Evolutionary conservation across 2,888 invertebrate genomes (phyloP), one percentile per base, ranked within the genome.

Genomic region (Calameuta idolon): DNA sequence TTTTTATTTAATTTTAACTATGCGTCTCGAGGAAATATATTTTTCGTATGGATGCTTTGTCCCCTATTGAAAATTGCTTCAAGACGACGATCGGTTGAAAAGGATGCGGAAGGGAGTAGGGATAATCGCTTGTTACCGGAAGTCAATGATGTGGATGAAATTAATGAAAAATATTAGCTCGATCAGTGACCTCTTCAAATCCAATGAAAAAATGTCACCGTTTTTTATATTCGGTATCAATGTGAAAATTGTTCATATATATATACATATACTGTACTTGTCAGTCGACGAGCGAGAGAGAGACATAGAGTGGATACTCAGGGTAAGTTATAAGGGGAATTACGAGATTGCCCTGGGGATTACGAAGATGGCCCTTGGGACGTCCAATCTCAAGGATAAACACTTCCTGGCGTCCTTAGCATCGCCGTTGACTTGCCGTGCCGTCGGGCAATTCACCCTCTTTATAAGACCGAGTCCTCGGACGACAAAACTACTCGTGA

Each of bases 311-410:
- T 79, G 81, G 80, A 79, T 40, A 40, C 40, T 40, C 40, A 79
- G 81, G 84, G 80, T 83, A 87, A 90, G 89, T 90, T 91, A 90
- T 91, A 90, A 85, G 86, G 86, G 84, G 88, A 90, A 91, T 91
- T 91, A 90, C 90, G 90, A 90, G 90, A 91, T 91, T 91, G 90
- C 90, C 89, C 87, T 88, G 86, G 89, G 90, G 90, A 91, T 91
- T 91, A 91, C 90, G 87, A 88, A 86, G 89, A 91, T 90, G 90
- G 88, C 89, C 90, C 89, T 85, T 80, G 87, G 87, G 87, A 91
- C 90, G 91, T 91, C 90, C 90, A 91, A 91, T 91, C 90, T 91
- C 89, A 86, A 89, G 91, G 90, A 91, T 91, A 91, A 91, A 91
- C 91, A 91, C 90, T 90, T 90, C 87, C 89, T 86, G 85, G 87